Percentiles rank a stretch among this genome's conserved stretches.
Conservation (phyloP, 2,113 vertebrate species). For the Hypanus sabinus region DNA sequence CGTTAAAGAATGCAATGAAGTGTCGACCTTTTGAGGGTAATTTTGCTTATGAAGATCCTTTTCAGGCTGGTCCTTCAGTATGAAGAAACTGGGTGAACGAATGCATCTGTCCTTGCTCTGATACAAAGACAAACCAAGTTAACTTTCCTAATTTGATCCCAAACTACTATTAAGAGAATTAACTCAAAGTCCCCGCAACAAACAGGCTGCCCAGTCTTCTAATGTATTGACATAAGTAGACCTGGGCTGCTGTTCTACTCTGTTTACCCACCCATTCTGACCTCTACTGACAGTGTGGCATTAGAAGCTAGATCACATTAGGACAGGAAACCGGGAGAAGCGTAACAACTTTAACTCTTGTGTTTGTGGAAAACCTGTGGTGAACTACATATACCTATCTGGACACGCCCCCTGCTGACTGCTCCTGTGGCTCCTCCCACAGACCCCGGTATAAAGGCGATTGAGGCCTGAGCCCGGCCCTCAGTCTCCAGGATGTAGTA, state of each 20-base stretch:
- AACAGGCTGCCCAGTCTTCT: background rate
- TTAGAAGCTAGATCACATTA: background rate
- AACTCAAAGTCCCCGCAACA: background rate
- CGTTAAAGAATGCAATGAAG: background rate
- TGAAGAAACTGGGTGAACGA: background rate
- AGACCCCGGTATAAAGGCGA: too few species aligned
- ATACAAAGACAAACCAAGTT: background rate
- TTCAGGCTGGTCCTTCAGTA: background rate
- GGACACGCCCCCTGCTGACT: too few species aligned
- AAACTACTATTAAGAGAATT: background rate
- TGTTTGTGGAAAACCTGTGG: background rate
- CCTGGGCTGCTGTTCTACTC: background rate
- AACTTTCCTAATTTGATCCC: background rate
- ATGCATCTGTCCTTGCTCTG: background rate
- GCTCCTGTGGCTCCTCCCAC: too few species aligned
- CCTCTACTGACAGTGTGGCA: background rate
- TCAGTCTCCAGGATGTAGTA: too few species aligned
- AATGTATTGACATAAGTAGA: background rate
- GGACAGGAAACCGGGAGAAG: background rate
- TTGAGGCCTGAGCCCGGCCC: too few species aligned
- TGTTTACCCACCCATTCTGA: background rate
- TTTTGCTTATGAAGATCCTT: background rate
- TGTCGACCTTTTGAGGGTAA: background rate
- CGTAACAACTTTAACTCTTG: background rate
- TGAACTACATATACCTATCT: too few species aligned